These are phyloP conservation scores for Gasterosteus aculeatus DNA, from an alignment of 2,113 vertebrate genomes.

Conservation along the genomic window DNA sequence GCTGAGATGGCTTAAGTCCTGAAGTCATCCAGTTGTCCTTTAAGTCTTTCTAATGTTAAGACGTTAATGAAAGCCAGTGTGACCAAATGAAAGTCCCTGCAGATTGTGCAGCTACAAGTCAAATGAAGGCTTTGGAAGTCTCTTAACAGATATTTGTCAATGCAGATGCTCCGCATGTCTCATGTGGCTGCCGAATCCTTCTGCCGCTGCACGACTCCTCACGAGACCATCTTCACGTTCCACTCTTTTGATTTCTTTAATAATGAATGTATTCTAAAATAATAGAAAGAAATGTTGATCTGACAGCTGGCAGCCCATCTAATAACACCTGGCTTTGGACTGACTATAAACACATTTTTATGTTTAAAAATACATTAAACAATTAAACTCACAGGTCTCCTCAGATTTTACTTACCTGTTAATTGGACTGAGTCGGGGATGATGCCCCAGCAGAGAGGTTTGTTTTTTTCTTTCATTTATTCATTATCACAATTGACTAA, in stretches of 20 bases:
- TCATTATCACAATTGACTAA: no score
- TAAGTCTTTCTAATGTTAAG: background rate
- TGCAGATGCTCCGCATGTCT: constrained; percentile 39
- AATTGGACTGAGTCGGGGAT: constrained; percentile 47
- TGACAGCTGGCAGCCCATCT: constrained; percentile 23
- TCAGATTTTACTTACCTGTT: constrained; percentile 37
- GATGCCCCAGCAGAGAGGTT: constrained; percentile 17
- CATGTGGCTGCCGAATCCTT: constrained; percentile 45
- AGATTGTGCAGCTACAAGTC: constrained; percentile 18
- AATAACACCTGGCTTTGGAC: constrained; percentile 1
- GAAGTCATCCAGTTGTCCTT: background rate
- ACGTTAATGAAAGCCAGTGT: constrained; percentile 11
- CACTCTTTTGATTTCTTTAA: constrained; percentile 1
- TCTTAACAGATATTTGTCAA: constrained; percentile 35
- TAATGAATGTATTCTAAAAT: constrained; percentile 6
- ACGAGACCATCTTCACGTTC: background rate
- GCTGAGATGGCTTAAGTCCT: background rate
- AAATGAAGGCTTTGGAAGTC: constrained; percentile 36
- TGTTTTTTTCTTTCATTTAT: no score
- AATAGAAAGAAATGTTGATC: constrained; percentile 6
- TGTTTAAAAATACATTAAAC: constrained; percentile 46
- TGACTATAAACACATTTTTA: constrained; percentile 10
- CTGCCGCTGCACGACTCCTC: constrained; percentile 10
- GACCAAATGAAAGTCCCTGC: constrained; percentile 16
- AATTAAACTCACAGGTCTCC: constrained; percentile 15